Base-by-base conservation (phyloP, 1,140 invertebrate species). In the Drosophila miranda region DNA sequence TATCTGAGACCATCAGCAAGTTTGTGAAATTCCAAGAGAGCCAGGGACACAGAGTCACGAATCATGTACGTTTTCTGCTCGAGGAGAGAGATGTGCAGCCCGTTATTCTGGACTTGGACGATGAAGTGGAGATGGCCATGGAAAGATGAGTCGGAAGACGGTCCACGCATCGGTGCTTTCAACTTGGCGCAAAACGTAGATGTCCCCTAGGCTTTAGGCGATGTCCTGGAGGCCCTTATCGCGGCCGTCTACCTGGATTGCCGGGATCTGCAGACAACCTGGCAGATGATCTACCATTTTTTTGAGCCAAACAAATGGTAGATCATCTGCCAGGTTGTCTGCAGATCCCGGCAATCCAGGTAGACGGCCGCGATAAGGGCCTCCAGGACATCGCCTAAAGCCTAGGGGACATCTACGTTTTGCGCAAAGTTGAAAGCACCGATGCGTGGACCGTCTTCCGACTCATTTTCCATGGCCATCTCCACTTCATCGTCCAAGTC, bases 191-290 rank as follows among this genome's bases (percentile, higher is more conserved):
- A 95, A 75, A 94, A 95, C 68, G 92, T 97, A 4, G 97, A 99
- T 91, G 97, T 98, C 0, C 98, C 98, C 0, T 99, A 99, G 93
- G 91, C 90, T n/a, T 92, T 99, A 11, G 97, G 97, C 4, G 98
- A 99, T 91, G 93, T 99, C 48, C 97, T 98, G 91, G 98, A 99
- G 92, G 96, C 98, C 0, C 86, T 98, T 0, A 95, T 96, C 52
- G 98, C 97, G 6, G 98, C 98, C 0, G 95, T 99, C 66, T 99
- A 95, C 89, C 90, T 99, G 8, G 98, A 99, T 92, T 95, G 94
- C 89, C 95, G 96, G 81, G 92, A 95, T 88, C 89, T 99, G n/a
- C 89, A 94, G 7, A 92, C 91, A 3, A 95, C 97, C 0, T 99
- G 98, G 98, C 91, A 93, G 23, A 94, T 99, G 0, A 93, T 97